These are phyloP conservation scores for Hemistola chrysoprasaria DNA, from an alignment of 2,888 invertebrate genomes.

Conservation along the genomic window DNA sequence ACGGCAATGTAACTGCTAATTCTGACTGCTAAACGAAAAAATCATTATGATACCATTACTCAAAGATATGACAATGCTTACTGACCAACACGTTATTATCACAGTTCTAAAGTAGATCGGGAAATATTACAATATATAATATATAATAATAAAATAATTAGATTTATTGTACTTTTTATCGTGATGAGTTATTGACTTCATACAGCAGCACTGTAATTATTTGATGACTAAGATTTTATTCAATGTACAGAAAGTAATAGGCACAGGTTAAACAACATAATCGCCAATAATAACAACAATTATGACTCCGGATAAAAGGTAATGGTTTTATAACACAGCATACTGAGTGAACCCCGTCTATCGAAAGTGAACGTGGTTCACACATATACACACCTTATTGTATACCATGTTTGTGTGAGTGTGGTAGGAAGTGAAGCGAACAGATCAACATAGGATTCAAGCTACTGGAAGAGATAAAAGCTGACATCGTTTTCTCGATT, in stretches of 20 bases:
- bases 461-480: conserved; percentile 37
- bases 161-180: no score
- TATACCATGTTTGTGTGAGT: conserved; percentile 10
- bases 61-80: no score
- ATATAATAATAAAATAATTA: no score
- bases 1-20: no score
- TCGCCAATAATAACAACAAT: conserved; percentile 2
- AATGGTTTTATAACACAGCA: conserved; percentile 28
- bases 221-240: background rate
- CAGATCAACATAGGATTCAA: conserved; percentile 29
- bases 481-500: no score
- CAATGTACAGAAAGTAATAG: background rate
- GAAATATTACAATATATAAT: no score
- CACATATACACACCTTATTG: conserved; percentile 29
- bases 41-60: no score
- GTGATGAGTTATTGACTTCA: no score
- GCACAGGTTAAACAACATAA: conserved; percentile 1
- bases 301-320: conserved; percentile 5
- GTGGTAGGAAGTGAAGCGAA: conserved; percentile 41
- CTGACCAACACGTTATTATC: no score
- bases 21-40: no score
- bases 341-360: conserved; percentile 38
- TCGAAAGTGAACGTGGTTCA: conserved; percentile 63
- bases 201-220: no score
- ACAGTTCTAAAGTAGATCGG: no score